Percentiles rank a stretch among this genome's conserved stretches.
Conservation (phyloP, 1,140 invertebrate species). For the Lordiphosa collinella region DNA sequence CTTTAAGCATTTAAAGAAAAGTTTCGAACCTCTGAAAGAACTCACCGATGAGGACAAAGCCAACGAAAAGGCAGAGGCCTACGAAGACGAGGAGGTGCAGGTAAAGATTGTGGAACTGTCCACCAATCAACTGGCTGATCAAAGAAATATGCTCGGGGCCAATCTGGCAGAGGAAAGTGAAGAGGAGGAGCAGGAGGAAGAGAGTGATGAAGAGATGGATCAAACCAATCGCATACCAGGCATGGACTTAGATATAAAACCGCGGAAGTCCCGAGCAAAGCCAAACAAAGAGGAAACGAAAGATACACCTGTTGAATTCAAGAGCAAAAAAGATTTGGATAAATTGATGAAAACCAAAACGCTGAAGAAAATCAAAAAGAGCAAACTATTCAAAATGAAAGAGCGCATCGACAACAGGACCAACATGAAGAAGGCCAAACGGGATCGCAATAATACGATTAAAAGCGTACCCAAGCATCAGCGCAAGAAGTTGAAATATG, state of each 20-base stretch:
- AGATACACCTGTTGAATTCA: conserved; percentile 30
- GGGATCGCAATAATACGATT: conserved; percentile 63
- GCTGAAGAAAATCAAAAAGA: conserved; percentile 85
- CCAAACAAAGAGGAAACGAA: conserved; percentile 10
- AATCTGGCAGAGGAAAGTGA: conserved; percentile 82
- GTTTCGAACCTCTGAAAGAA: conserved; percentile 84
- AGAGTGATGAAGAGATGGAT: conserved; percentile 71
- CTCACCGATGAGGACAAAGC: conserved; percentile 84
- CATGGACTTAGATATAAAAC: conserved; percentile 81
- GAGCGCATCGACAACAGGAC: conserved; percentile 84
- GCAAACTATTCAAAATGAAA: conserved; percentile 87
- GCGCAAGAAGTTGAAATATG: conserved; percentile 57
- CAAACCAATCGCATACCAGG: conserved; percentile 81
- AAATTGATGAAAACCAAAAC: conserved; percentile 84
- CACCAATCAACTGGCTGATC: conserved; percentile 83
- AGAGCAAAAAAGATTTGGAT: conserved; percentile 84
- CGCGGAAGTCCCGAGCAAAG: conserved; percentile 30
- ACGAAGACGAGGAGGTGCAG: conserved; percentile 86
- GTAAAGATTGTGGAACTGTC: conserved; percentile 88
- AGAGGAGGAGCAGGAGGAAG: conserved; percentile 71
- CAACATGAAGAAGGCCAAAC: conserved; percentile 82
- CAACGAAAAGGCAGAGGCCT: conserved; percentile 81
- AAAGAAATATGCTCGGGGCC: conserved; percentile 85
- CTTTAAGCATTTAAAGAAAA: conserved; percentile 80
- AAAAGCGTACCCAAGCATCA: conserved; percentile 66